These are phyloP conservation scores for Dolomedes plantarius DNA, from an alignment of 2,888 invertebrate species.

Conservation along the genomic window DNA sequence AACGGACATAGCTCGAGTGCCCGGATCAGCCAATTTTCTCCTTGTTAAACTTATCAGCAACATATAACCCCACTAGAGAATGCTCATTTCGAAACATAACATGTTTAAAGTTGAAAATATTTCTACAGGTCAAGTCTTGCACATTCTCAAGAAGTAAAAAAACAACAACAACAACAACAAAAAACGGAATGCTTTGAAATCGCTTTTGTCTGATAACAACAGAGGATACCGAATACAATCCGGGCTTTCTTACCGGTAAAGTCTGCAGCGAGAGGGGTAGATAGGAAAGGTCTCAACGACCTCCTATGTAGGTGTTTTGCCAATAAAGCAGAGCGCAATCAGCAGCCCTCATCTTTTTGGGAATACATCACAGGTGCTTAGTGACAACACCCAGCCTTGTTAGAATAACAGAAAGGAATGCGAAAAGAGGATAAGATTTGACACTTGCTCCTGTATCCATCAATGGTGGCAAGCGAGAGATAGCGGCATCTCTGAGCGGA, in stretches of 20 bases:
- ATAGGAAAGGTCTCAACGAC: neutral
- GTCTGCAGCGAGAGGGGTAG: neutral
- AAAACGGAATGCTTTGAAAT: too few species aligned
- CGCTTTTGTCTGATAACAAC: too few species aligned
- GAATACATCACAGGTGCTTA: constrained; percentile 1
- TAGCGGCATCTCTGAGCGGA: neutral
- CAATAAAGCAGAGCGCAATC: neutral
- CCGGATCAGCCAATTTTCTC: too few species aligned
- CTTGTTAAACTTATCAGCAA: too few species aligned
- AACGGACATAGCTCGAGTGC: too few species aligned
- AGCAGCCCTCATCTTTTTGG: neutral
- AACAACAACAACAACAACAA: too few species aligned
- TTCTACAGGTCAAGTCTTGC: too few species aligned
- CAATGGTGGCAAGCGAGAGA: neutral
- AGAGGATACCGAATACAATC: neutral
- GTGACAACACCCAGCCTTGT: constrained; percentile 7
- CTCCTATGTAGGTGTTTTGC: neutral
- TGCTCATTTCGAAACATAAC: too few species aligned
- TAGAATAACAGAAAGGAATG: neutral
- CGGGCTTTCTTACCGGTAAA: neutral
- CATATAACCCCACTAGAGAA: too few species aligned
- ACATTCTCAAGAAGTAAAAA: too few species aligned
- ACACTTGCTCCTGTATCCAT: neutral
- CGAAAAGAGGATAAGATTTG: constrained; percentile 2
- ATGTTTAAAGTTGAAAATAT: too few species aligned